A percentile compares a stretch with the other conserved stretches of the same genome.
These are phyloP conservation scores for Caenorhabditis becei DNA, from an alignment of 2,888 invertebrate genomes.

Conservation along the genomic window DNA sequence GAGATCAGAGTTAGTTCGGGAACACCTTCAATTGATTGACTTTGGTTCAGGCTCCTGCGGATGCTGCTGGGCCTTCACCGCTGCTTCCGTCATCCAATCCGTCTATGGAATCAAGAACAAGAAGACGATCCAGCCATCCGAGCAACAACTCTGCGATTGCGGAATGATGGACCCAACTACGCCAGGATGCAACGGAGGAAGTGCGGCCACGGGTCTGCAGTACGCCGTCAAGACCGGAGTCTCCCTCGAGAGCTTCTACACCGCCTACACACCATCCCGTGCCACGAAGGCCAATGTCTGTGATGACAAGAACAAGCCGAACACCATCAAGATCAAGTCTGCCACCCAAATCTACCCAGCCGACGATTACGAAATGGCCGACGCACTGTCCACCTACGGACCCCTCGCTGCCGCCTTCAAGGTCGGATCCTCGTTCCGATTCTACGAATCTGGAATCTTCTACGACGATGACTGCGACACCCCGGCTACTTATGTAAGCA, in stretches of 20 bases:
- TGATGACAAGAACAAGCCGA: neutral
- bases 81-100: constrained; percentile 83
- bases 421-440: constrained; percentile 88
- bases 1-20: neutral
- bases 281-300: neutral
- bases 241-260: constrained; percentile 83
- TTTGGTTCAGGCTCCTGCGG: constrained; percentile 86
- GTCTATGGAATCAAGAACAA: constrained; percentile 81
- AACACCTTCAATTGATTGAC: neutral
- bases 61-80: constrained; percentile 88
- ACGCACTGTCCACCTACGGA: constrained; percentile 86
- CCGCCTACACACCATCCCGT: constrained; percentile 84
- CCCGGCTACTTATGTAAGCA: neutral
- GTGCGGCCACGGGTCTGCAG: constrained; percentile 88
- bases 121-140: constrained; percentile 72
- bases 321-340: constrained; percentile 85
- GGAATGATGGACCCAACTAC: constrained; percentile 72
- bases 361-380: constrained; percentile 87
- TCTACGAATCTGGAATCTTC: constrained; percentile 88
- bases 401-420: constrained; percentile 93
- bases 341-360: constrained; percentile 85
- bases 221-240: constrained; percentile 90
- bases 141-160: constrained; percentile 77
- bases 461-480: constrained; percentile 86
- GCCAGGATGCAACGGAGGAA: constrained; percentile 88